Base-by-base conservation (phyloP, 2,797 vertebrate genomes). In the Centropyge bicolor region DNA sequence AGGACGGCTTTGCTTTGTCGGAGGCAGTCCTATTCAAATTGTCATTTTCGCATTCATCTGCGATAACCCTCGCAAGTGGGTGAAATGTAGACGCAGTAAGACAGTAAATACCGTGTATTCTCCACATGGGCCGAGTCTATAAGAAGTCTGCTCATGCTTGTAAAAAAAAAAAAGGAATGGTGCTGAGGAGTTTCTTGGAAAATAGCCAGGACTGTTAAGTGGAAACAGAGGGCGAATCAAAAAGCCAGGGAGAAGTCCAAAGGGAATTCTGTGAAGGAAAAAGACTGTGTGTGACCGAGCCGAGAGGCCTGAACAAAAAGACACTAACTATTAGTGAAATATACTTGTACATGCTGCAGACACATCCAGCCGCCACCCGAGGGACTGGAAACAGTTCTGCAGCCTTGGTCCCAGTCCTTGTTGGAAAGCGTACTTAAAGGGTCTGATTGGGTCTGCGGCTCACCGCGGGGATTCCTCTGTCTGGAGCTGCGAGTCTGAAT, bases 211-310 rank as follows among this genome's bases (percentile, higher is more conserved):
- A 86, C 76, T 85, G 82, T 84, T 93, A 93, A 94, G 88, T 93
- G 90, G 91, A 94, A 94, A 93, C 91, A 92, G 92, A 93, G 92
- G 93, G 82, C 92, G 81, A 91, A 93, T 91, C 83, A 90, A 88
- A 93, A 93, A 81, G 74, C 52, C 52, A 63, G 80, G 27, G 79
- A 89, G 88, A 89, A 74, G 76, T 86, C 93, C 80, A 19, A 86
- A 54, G 90, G 85, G 89, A 89, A 77, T 49, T 72, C 52, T 70
- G 60, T 48, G 74, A 60, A 78, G 85, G 82, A 72, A 86, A 84
- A 87, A 80, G 74, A 80, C 71, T 43, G 78, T 22, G 65, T 81
- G 78, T 72, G 81, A 86, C 75, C 12, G 68, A 83, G 84, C 67
- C 14, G 41, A 74, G 76, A 76, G 85, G 87, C 78, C 80, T 8